These are phyloP conservation scores for Lycodopsis pacificus DNA, from an alignment of 2,797 vertebrate genomes.

Conservation along the genomic window DNA sequence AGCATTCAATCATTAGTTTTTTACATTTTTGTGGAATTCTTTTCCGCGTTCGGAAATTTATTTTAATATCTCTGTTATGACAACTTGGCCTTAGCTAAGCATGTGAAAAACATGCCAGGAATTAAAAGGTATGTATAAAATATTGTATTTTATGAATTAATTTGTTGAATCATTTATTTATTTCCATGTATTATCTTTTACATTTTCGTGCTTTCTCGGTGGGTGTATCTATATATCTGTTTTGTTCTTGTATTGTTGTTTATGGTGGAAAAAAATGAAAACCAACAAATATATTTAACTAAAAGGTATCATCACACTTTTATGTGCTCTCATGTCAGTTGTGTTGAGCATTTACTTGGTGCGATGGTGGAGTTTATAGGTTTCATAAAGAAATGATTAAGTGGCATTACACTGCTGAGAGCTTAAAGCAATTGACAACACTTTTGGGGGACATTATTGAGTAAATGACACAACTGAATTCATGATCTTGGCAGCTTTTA, in stretches of 20 bases:
- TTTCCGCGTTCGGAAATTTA: too few species aligned
- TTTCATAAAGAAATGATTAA: not conserved
- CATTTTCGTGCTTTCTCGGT: not conserved
- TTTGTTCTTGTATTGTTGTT: not conserved
- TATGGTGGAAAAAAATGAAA: not conserved
- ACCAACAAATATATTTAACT: not conserved
- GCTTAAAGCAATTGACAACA: not conserved
- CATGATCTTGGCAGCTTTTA: constrained; percentile 21
- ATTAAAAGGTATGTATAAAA: not conserved
- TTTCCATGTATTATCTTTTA: not conserved
- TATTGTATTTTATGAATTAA: not conserved
- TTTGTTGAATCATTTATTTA: not conserved
- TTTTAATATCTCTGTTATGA: not conserved
- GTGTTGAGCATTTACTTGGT: not conserved
- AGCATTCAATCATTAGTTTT: not conserved
- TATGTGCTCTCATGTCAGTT: not conserved
- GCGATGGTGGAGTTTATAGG: not conserved
- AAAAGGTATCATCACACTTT: not conserved
- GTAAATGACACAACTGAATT: constrained; percentile 16
- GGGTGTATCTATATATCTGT: not conserved
- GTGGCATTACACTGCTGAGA: not conserved
- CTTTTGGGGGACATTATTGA: not conserved
- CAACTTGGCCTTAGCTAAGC: not conserved
- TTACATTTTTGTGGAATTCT: too few species aligned
- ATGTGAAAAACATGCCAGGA: not conserved